These are phyloP conservation scores for Telmatherina bonti DNA, from an alignment of 2,797 vertebrate genomes.

Conservation along the genomic window DNA sequence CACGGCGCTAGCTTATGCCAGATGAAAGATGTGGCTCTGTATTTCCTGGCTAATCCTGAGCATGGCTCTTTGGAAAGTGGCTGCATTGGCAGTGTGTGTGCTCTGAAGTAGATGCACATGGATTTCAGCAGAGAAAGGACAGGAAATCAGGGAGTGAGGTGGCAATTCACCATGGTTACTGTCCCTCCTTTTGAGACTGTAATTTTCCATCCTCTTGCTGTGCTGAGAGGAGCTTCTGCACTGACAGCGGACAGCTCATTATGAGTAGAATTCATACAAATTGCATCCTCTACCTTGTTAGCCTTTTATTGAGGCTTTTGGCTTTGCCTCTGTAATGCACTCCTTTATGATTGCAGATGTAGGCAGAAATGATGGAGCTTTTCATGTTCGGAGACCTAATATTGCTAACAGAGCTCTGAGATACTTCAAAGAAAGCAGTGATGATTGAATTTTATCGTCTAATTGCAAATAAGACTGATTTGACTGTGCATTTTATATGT, in stretches of 20 bases:
- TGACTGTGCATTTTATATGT: constrained; percentile 55
- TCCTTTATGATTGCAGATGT: constrained; percentile 70
- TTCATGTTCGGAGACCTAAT: constrained; percentile 73
- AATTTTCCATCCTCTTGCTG: constrained; percentile 77
- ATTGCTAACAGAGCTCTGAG: constrained; percentile 52
- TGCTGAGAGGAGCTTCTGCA: constrained; percentile 53
- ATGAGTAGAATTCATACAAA: constrained; percentile 71
- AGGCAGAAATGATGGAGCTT: constrained; percentile 62
- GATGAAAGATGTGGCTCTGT: constrained; percentile 6
- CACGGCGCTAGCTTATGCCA: constrained; percentile 2
- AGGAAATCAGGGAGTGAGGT: constrained; percentile 51
- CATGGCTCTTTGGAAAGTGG: constrained; percentile 54
- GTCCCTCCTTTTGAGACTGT: constrained; percentile 71
- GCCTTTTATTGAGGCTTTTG: constrained; percentile 65
- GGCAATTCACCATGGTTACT: constrained; percentile 81
- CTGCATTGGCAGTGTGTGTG: constrained; percentile 6
- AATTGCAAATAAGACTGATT: constrained; percentile 65
- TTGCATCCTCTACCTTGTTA: constrained; percentile 73
- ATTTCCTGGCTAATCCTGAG: constrained; percentile 61
- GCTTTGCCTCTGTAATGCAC: constrained; percentile 59
- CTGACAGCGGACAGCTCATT: constrained; percentile 68
- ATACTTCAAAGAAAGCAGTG: constrained; percentile 77
- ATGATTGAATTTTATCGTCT: constrained; percentile 61
- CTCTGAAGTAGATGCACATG: constrained; percentile 55
- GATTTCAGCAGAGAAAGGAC: constrained; percentile 53